Evolutionary conservation across 1,140 invertebrate species (phyloP).

Genomic region (Brachystomella parvula): DNA sequence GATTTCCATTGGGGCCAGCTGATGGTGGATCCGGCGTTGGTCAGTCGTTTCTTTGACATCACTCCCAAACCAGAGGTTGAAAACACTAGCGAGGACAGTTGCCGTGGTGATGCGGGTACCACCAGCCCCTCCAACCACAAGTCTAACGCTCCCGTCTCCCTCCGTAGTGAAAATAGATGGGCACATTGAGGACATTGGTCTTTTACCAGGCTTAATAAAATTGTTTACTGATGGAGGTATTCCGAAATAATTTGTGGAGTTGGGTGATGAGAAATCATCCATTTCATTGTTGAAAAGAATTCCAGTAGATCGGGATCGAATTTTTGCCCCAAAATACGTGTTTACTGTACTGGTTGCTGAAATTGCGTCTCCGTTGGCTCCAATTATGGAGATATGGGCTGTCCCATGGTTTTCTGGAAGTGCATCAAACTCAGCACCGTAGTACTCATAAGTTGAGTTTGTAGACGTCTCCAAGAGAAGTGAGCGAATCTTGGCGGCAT

Average conservation of each 20-base stretch:
- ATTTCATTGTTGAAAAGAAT: constrained; percentile 89
- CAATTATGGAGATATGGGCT: constrained; percentile 78
- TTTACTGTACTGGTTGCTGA: constrained; percentile 89
- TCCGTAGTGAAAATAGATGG: constrained; percentile 71
- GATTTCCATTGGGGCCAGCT: constrained; percentile 74
- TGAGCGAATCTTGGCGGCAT: constrained; percentile 53
- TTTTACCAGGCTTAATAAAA: constrained; percentile 62
- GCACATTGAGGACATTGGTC: constrained; percentile 84
- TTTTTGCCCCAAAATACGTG: constrained; percentile 66
- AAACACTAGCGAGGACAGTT: constrained; percentile 58
- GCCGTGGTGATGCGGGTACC: constrained; percentile 82
- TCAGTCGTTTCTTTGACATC: constrained; percentile 82
- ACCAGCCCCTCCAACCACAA: constrained; percentile 82
- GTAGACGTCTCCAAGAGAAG: constrained; percentile 63
- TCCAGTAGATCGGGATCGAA: constrained; percentile 69
- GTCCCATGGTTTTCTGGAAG: constrained; percentile 69
- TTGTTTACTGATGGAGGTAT: constrained; percentile 72
- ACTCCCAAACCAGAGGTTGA: constrained; percentile 73
- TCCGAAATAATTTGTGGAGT: constrained; percentile 64
- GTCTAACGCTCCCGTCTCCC: constrained; percentile 57
- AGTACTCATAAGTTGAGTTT: constrained; percentile 56
- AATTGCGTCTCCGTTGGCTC: constrained; percentile 81
- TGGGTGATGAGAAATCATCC: constrained; percentile 87
- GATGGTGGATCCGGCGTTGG: constrained; percentile 80
- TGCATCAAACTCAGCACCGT: constrained; percentile 52